Evolutionary conservation across 2,888 invertebrate species (phyloP), one percentile per base, ranked within the genome.

Genomic region (Rhodophaea formosa): DNA sequence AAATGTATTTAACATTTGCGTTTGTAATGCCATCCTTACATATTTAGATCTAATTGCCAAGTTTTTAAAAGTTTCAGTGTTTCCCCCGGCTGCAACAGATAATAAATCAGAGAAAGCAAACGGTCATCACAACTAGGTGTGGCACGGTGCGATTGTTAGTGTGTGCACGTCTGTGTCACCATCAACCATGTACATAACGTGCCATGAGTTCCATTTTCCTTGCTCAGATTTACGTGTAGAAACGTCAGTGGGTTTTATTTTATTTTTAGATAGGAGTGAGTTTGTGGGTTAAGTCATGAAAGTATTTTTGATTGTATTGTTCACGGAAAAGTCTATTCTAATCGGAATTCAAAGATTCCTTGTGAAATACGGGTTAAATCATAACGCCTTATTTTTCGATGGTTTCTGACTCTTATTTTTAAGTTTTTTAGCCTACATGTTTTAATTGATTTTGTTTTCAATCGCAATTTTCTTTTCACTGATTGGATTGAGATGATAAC

Each of bases 101-200:
- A 84, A 84, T 84, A 80, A 84, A 82, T 75, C 70, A 80, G 82
- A 85, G 72, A 71, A 84, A 83, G 82, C 82, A 84, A 86, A 83
- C 79, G 75, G 79, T 87, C 90, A 91, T 89, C 90, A 90, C 91
- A 89, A 88, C 85, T 86, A 79, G 77, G 82, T 84, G 87, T 87
- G 88, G 84, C 88, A 86, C 86, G 79, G 82, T 82, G 86, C 85
- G 77, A 72, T 74, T 74, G 73, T 79, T 72, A 72, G 74, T 74
- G 75, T 71, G 72, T 77, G 82, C 79, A 81, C 83, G 78, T 69
- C 71, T 59, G 74, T 77, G 74, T 70, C 70, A 65, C 69, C 60
- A 57, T 67, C 66, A 69, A 56, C 63, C 63, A 59, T 67, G 68
- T 69, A 61, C 64, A 67, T 72, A 65, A 57, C 53, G 52, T 64